Conservation (phyloP, 2,888 invertebrate species). For the Hanleya hanleyi region DNA sequence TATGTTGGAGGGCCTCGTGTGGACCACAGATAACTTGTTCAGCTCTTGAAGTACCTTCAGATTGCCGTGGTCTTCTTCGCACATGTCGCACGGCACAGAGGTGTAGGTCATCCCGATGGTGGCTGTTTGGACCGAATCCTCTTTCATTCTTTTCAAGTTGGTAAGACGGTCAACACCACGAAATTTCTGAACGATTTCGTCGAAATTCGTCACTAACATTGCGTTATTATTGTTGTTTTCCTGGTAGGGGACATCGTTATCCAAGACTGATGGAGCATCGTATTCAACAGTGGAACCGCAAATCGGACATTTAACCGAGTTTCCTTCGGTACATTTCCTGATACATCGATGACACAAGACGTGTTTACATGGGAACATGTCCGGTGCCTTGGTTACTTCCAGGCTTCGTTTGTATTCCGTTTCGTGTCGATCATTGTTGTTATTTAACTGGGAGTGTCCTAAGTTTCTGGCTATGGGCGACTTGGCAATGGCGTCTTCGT, state of each 20-base stretch:
- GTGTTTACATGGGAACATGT: constrained; percentile 68
- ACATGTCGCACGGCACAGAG: constrained; percentile 59
- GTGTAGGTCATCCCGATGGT: constrained; percentile 65
- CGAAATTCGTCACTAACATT: constrained; percentile 61
- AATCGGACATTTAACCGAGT: constrained; percentile 40
- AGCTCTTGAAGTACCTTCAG: constrained; percentile 64
- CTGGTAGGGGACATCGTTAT: not conserved
- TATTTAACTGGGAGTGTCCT: not conserved
- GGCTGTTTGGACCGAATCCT: constrained; percentile 57
- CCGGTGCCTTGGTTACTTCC: constrained; percentile 60
- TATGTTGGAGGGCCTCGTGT: constrained; percentile 48
- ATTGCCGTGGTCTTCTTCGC: constrained; percentile 61
- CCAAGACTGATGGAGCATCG: constrained; percentile 5
- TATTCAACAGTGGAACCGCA: constrained; percentile 28
- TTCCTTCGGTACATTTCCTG: constrained; percentile 45
- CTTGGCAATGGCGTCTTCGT: not conserved
- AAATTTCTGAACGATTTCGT: constrained; percentile 60
- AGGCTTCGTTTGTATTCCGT: constrained; percentile 55
- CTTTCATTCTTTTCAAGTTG: constrained; percentile 47
- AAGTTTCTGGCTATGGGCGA: constrained; percentile 4
- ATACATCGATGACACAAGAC: constrained; percentile 64
- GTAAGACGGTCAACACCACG: constrained; percentile 44
- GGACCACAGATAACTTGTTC: constrained; percentile 53
- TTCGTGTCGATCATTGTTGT: constrained; percentile 13
- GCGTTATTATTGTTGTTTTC: constrained; percentile 36